Evolutionary conservation across 2,888 invertebrate species (phyloP).

Genomic region (Strigamia maritima): DNA sequence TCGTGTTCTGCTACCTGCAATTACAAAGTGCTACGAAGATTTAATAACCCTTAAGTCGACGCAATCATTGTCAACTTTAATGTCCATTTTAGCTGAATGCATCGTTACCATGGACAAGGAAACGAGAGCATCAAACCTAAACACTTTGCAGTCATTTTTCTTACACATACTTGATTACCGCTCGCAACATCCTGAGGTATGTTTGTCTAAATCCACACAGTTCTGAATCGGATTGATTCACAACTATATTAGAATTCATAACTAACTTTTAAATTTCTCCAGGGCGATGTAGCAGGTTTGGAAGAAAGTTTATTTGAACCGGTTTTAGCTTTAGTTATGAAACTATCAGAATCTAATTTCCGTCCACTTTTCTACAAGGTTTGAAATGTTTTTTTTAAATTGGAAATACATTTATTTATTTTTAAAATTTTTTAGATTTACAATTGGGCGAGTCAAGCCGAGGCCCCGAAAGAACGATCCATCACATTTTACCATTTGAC

Average conservation of each 20-base stretch:
- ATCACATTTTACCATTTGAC: constrained; percentile 82
- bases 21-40: constrained; percentile 65
- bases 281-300: constrained; percentile 58
- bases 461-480: constrained; percentile 60
- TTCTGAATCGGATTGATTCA: neutral
- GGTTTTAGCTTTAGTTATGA: constrained; percentile 74
- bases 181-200: constrained; percentile 39
- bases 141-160: constrained; percentile 71
- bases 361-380: constrained; percentile 74
- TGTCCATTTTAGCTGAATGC: constrained; percentile 72
- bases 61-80: constrained; percentile 61
- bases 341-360: constrained; percentile 84
- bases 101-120: constrained; percentile 63
- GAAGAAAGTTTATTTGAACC: constrained; percentile 74
- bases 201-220: neutral
- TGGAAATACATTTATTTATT: neutral
- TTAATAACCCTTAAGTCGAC: constrained; percentile 59
- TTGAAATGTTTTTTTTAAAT: neutral
- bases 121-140: constrained; percentile 65
- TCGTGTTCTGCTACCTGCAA: constrained; percentile 57
- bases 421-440: constrained; percentile 61
- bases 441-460: constrained; percentile 71
- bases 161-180: constrained; percentile 56
- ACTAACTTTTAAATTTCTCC: constrained; percentile 43
- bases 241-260: neutral